Base-by-base conservation (phyloP, 2,113 vertebrate genomes). In the Zapus hudsonius region DNA sequence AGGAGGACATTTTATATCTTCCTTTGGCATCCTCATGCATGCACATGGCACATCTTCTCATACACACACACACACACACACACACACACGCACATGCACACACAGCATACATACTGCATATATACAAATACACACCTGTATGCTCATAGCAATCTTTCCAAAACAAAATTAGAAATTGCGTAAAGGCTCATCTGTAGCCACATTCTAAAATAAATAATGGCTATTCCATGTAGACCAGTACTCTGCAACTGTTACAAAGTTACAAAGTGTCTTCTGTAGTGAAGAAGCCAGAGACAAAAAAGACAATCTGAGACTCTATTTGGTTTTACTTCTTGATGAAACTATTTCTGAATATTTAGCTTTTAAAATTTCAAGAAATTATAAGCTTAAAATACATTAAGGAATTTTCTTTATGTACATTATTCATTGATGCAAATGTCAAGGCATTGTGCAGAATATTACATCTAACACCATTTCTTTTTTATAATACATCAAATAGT, bases 361-460 rank as follows among this genome's bases (percentile, higher is more conserved):
- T 91, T 91, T 93, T 84, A 70, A 72, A 94, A 52, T 61, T 47
- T 47, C 6, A 69, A 80, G 10, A n/a, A 85, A 22, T 40, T 79
- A 59, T 9, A 73, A 73, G 73, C 1, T 52, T 78, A 86, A 87
- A 92, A 78, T 9, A 33, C 1, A 4, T 29, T 13, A 52, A 15
- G 29, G 11, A 42, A 29, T 61, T 91, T 76, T 81, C 33, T 61
- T 40, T 23, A 69, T 42, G 16, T 10, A 75, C 19, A 61, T 31
- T 42, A 64, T 73, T n/a, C 27, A 75, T 74, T 10, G 86, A 76
- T 42, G 55, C 33, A 94, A 74, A 83, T 73, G 17, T 74, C 86
- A 55, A 86, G 64, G 74, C 16, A 64, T 22, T 38, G 2, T 64
- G 47, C 2, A 78, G 1, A 79, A 47, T 79, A 84, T 84, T 92